Evolutionary conservation across 2,113 vertebrate species (phyloP), one percentile per base, ranked within the genome.

Genomic region (Psittacula cyanocephala): DNA sequence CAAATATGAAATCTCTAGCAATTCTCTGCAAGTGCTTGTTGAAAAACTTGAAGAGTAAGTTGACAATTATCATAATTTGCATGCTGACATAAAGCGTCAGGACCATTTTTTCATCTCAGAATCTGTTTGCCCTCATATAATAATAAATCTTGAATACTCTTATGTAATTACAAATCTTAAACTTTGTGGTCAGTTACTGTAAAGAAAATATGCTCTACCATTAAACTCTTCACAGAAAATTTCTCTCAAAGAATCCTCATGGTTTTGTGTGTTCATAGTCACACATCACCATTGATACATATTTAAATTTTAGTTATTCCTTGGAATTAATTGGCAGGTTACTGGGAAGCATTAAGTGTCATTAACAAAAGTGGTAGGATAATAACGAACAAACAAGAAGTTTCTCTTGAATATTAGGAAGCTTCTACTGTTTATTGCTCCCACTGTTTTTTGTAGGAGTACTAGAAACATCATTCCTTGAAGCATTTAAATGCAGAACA

Each of bases 11-110:
- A 88, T 90, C 77, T 88, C 33, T 79, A 78, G 74, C 67, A 89
- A 81, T 93, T 85, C 94, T 57, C 77, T 88, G 78, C 69, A 96
- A 97, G 81, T 92, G 88, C 64, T 94, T 94, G 75, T 92, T 88
- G 84, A 86, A 87, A 94, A 95, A 62, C 52, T 78, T 55, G 63
- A 91, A 84, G 85, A 92, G 59, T 75, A 88, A 86, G 11, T 90
- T 90, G 92, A 46, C 60, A 5, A 76, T 92, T 72, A 91, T 22
- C 15, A 19, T 93, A 44, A 95, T 95, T 93, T 87, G 89, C 78
- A 49, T 87, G 74, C 67, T 91, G 57, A 52, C 47, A 37, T 75
- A 47, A 95, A 90, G 23, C n/a, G 70, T 72, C 62, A 59, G 53
- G 77, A 37, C 52, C 59, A 19, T 49, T 96, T 88, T 80, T 63